Conservation (phyloP, 2,113 vertebrate genomes). For the Cyanoderma ruficeps region DNA sequence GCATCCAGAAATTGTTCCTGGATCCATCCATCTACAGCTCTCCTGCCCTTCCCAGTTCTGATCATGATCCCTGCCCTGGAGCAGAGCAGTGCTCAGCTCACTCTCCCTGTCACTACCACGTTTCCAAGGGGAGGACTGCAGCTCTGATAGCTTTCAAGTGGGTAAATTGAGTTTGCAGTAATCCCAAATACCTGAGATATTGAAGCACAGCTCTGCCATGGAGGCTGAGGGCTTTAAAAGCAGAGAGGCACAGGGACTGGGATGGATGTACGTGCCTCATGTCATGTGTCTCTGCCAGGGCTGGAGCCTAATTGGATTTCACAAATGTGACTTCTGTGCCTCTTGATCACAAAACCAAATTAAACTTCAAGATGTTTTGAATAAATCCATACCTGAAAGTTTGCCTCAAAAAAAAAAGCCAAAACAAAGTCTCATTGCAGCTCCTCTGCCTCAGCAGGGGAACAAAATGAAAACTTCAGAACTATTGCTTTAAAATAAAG, state of each 20-base stretch:
- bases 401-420: background rate
- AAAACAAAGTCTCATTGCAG: background rate
- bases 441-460: background rate
- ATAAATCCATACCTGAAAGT: background rate
- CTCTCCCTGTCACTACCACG: background rate
- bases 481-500: background rate
- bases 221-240: background rate
- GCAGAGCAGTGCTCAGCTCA: background rate
- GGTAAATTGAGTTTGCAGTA: background rate
- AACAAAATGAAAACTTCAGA: background rate
- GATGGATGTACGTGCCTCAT: background rate
- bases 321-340: background rate
- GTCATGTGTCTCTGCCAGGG: background rate
- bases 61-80: accelerated
- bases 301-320: conserved; percentile 36
- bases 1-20: background rate
- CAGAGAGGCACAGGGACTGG: background rate
- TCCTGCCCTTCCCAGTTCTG: background rate
- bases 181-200: background rate
- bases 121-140: background rate
- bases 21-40: background rate
- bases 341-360: conserved; percentile 28
- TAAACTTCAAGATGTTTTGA: background rate
- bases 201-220: background rate
- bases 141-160: background rate